Percentiles rank a stretch among this genome's conserved stretches.
Conservation (phyloP, 2,888 invertebrate species). For the Lymantria dispar region DNA sequence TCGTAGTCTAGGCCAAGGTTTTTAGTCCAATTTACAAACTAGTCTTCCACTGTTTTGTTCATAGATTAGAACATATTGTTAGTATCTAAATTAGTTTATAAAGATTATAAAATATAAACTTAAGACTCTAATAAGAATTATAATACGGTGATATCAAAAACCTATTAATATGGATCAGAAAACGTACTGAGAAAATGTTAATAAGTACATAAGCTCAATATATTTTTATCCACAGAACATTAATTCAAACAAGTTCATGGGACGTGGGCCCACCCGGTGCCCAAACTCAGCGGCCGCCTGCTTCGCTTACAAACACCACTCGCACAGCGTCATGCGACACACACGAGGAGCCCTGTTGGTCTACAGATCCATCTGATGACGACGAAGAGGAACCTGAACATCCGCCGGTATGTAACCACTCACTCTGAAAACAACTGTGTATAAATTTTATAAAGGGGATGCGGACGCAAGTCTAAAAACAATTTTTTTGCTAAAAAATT, state of each 20-base stretch:
- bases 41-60: too few species aligned
- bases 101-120: too few species aligned
- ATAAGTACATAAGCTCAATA: not conserved
- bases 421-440: not conserved
- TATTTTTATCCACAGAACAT: conserved; percentile 74
- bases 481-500: not conserved
- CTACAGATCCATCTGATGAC: conserved; percentile 95
- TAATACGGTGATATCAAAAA: too few species aligned
- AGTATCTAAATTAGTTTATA: too few species aligned
- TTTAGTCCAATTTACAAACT: too few species aligned
- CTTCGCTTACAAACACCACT: conserved; percentile 43
- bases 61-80: too few species aligned
- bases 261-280: conserved; percentile 67
- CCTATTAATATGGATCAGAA: too few species aligned
- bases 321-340: conserved; percentile 66
- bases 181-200: too few species aligned
- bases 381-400: conserved; percentile 93
- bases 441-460: not conserved
- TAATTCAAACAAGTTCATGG: conserved; percentile 91
- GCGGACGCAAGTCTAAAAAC: not conserved
- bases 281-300: conserved; percentile 41
- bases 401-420: conserved; percentile 61
- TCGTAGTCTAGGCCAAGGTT: too few species aligned
- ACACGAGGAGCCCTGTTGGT: conserved; percentile 92
- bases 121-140: too few species aligned